Conservation (phyloP, 1,140 invertebrate genomes). For the Drosophila mayri region DNA sequence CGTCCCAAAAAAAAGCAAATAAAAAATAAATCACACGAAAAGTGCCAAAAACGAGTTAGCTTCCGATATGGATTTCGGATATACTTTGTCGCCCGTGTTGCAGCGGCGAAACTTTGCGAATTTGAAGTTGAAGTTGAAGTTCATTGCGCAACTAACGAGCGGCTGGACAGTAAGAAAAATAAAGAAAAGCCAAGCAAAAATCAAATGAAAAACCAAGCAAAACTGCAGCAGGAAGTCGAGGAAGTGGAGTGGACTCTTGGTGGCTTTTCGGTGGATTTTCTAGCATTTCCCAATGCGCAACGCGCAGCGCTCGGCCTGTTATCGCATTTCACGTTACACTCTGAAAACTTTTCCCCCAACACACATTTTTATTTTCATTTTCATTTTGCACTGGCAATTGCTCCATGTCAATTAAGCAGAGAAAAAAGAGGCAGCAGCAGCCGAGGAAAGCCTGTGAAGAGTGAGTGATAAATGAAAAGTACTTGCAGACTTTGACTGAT, state of each 20-base stretch:
- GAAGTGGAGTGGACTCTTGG: conserved; percentile 60
- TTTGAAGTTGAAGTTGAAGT: conserved; percentile 68
- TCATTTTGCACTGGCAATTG: conserved; percentile 48
- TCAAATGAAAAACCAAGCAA: neutral
- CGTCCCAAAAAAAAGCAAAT: conserved; percentile 36
- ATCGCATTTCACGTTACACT: conserved; percentile 79
- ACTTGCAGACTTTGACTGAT: conserved; percentile 34
- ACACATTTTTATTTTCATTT: conserved; percentile 32
- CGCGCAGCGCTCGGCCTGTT: conserved; percentile 52
- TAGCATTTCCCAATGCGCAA: conserved; percentile 65
- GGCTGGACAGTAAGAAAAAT: conserved; percentile 15
- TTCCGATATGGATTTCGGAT: conserved; percentile 64
- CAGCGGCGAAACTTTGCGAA: conserved; percentile 18
- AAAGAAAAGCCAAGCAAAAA: neutral
- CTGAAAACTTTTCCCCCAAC: conserved; percentile 70
- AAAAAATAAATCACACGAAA: conserved; percentile 38
- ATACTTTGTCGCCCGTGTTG: conserved; percentile 47
- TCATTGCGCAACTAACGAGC: conserved; percentile 68
- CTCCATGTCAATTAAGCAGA: conserved; percentile 71
- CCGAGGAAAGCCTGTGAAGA: conserved; percentile 36
- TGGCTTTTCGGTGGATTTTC: conserved; percentile 46
- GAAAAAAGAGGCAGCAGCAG: conserved; percentile 10
- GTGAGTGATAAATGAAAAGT: conserved; percentile 59
- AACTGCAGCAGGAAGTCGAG: conserved; percentile 68
- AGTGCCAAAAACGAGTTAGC: conserved; percentile 62